These are phyloP conservation scores for Pavo muticus DNA, from an alignment of 2,113 vertebrate genomes.

Conservation along the genomic window DNA sequence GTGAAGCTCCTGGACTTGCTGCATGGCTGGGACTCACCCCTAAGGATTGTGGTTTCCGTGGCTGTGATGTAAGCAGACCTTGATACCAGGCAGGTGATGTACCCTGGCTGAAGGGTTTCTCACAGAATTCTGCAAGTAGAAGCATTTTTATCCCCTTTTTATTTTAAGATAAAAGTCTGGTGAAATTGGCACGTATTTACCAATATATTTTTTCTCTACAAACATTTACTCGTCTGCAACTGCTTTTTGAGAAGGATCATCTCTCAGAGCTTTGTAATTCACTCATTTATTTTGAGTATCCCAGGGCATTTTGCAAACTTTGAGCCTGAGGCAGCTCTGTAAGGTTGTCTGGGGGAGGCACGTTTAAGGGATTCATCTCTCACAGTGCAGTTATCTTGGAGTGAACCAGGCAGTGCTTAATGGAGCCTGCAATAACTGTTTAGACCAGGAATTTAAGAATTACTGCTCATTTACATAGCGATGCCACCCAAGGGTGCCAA, in stretches of 20 bases:
- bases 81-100: neutral
- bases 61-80: neutral
- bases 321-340: neutral
- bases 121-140: neutral
- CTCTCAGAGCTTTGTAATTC: neutral
- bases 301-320: neutral
- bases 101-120: neutral
- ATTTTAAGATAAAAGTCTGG: neutral
- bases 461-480: neutral
- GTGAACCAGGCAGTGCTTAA: neutral
- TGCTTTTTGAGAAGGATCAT: neutral
- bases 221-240: neutral
- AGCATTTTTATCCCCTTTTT: neutral
- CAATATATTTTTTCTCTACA: neutral
- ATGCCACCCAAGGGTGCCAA: neutral
- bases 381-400: fast-evolving
- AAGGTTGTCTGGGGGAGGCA: neutral
- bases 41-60: neutral
- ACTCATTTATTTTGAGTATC: neutral
- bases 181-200: neutral
- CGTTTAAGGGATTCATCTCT: neutral
- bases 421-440: neutral
- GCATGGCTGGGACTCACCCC: neutral
- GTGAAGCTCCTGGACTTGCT: neutral
- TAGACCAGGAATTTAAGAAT: neutral